A percentile compares a stretch with the other conserved stretches of the same genome.
Evolutionary conservation across 2,113 vertebrate genomes (phyloP).

Genomic region (Blennius ocellaris): DNA sequence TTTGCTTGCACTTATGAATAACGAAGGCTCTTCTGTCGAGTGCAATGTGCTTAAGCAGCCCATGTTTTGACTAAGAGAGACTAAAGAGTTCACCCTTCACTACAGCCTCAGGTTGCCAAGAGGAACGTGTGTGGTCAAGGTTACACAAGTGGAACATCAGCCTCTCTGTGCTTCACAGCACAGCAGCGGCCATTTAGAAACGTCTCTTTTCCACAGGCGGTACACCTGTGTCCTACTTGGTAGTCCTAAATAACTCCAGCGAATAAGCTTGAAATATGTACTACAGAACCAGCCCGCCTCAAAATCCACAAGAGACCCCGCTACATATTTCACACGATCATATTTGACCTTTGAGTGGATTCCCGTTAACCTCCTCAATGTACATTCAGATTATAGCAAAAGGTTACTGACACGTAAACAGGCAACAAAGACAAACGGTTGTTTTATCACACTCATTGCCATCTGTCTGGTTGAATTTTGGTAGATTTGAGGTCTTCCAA

Average conservation of each 20-base stretch:
- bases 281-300: conserved; percentile 17
- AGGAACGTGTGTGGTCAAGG: conserved; percentile 31
- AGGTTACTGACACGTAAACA: too few relatives aligned
- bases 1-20: conserved; percentile 16
- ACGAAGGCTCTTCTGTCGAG: background rate
- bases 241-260: conserved; percentile 49
- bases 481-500: conserved; percentile 19
- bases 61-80: background rate
- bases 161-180: background rate
- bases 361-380: background rate
- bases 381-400: background rate
- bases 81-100: background rate
- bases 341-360: background rate
- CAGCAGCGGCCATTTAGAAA: conserved; percentile 30
- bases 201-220: conserved; percentile 21
- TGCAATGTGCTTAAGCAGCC: background rate
- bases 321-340: conserved; percentile 1
- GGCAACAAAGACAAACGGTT: too few relatives aligned
- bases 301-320: conserved; percentile 14
- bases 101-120: background rate
- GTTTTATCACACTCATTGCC: background rate
- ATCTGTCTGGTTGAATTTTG: background rate
- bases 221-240: conserved; percentile 58
- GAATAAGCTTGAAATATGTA: conserved; percentile 17
- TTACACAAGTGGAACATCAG: conserved; percentile 23